These are phyloP conservation scores for Ataeniobius toweri DNA, from an alignment of 2,797 vertebrate genomes.

Conservation along the genomic window DNA sequence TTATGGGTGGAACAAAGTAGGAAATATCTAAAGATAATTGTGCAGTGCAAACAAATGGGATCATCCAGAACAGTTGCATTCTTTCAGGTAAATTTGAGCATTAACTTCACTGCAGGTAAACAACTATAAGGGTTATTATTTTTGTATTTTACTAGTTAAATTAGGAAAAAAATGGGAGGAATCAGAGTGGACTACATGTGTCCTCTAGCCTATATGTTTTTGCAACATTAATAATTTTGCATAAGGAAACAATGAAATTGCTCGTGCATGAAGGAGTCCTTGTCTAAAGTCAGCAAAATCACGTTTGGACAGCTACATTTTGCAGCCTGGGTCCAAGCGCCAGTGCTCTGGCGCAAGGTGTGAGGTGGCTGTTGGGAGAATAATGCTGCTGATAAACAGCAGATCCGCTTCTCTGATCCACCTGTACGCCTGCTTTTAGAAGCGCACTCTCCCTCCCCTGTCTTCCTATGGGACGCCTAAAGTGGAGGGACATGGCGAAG, in stretches of 20 bases:
- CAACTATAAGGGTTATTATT: neutral
- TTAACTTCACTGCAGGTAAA: neutral
- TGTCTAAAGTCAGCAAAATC: conserved; percentile 21
- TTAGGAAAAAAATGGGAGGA: neutral
- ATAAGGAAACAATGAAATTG: neutral
- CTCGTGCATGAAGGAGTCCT: conserved; percentile 4
- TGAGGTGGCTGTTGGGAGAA: conserved; percentile 39
- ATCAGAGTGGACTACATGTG: neutral
- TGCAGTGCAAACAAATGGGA: neutral
- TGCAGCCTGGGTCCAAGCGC: conserved; percentile 24
- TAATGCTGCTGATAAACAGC: conserved; percentile 30
- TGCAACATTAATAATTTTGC: neutral
- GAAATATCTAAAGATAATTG: neutral
- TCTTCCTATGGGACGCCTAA: conserved; percentile 22
- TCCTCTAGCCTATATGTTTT: conserved; percentile 9
- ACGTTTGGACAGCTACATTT: conserved; percentile 17
- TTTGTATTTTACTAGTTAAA: neutral
- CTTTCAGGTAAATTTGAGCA: neutral
- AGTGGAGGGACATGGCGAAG: conserved; percentile 46
- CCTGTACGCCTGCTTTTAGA: conserved; percentile 65
- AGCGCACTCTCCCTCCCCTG: conserved; percentile 38
- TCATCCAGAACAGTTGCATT: neutral
- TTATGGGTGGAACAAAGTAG: neutral
- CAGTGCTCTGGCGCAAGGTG: conserved; percentile 48
- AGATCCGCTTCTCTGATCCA: conserved; percentile 45